These are phyloP conservation scores for Dynastes grantii DNA, from an alignment of 2,888 invertebrate genomes.

Conservation along the genomic window DNA sequence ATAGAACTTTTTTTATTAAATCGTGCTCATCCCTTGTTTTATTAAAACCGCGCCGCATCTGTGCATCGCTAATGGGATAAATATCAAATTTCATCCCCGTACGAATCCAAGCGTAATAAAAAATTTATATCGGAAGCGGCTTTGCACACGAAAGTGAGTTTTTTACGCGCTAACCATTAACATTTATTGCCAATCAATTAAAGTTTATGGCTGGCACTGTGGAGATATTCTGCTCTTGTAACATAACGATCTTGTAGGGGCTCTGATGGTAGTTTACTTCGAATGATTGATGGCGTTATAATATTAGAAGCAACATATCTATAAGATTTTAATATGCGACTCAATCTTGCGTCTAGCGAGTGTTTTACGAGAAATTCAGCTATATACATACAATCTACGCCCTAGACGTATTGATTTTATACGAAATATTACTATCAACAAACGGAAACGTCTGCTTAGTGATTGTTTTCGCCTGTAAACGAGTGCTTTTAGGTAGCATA, in stretches of 20 bases:
- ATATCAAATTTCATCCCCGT: neutral
- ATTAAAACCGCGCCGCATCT: neutral
- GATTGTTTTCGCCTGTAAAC: too few species aligned
- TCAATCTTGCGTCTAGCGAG: neutral
- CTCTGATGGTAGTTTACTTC: neutral
- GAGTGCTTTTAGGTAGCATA: too few species aligned
- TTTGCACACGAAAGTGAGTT: neutral
- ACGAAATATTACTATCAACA: neutral
- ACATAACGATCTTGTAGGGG: slow-evolving; percentile 5
- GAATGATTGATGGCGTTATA: slow-evolving; percentile 16
- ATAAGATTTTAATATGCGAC: slow-evolving; percentile 9
- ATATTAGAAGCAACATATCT: slow-evolving; percentile 14
- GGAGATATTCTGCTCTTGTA: neutral
- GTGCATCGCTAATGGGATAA: neutral
- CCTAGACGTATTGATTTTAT: slow-evolving; percentile 3
- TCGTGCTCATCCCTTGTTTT: neutral
- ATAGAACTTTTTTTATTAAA: neutral
- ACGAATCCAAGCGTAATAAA: neutral
- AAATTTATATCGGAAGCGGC: neutral
- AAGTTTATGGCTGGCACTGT: neutral
- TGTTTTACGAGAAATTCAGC: neutral
- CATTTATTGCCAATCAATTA: slow-evolving; percentile 14
- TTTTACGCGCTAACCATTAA: slow-evolving; percentile 11
- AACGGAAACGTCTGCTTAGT: neutral
- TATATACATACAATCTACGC: neutral